Conservation (phyloP, 1,140 invertebrate species). For the Babylonia areolata region DNA sequence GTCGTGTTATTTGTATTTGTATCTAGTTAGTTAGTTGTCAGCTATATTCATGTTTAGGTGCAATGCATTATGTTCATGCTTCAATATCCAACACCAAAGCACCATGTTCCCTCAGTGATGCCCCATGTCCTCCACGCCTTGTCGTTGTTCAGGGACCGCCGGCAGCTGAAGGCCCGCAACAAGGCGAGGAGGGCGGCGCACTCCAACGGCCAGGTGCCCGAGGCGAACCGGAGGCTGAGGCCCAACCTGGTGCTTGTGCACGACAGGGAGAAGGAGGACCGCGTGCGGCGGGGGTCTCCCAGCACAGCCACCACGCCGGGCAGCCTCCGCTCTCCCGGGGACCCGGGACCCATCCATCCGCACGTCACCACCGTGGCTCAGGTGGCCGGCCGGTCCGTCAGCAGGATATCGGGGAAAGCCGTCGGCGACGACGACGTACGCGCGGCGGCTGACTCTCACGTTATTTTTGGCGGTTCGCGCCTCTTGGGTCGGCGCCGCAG, state of each 20-base stretch:
- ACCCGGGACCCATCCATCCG: background rate
- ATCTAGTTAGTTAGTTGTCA: too few relatives aligned
- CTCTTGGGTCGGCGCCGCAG: background rate
- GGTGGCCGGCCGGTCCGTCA: background rate
- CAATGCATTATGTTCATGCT: too few relatives aligned
- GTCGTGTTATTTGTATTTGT: too few relatives aligned
- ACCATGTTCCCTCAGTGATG: too few relatives aligned
- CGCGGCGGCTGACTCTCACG: background rate
- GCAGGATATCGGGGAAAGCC: background rate
- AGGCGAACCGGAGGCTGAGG: background rate
- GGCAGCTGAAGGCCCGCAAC: slow-evolving; percentile 5
- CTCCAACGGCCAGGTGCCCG: background rate
- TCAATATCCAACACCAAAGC: too few relatives aligned
- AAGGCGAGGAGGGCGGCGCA: background rate
- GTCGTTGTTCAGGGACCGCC: background rate
- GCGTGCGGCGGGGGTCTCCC: background rate
- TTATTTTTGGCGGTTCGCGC: background rate
- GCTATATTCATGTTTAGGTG: too few relatives aligned
- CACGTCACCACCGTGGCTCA: slow-evolving; percentile 15
- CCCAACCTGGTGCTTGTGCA: slow-evolving; percentile 13
- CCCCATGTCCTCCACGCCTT: too few relatives aligned
- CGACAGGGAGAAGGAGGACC: background rate
- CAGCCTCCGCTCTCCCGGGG: background rate
- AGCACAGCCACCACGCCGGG: background rate
- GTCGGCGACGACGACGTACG: background rate